A percentile compares a stretch with the other conserved stretches of the same genome.
Conservation (phyloP, 1,140 invertebrate species). For the Micrasema minimum region DNA sequence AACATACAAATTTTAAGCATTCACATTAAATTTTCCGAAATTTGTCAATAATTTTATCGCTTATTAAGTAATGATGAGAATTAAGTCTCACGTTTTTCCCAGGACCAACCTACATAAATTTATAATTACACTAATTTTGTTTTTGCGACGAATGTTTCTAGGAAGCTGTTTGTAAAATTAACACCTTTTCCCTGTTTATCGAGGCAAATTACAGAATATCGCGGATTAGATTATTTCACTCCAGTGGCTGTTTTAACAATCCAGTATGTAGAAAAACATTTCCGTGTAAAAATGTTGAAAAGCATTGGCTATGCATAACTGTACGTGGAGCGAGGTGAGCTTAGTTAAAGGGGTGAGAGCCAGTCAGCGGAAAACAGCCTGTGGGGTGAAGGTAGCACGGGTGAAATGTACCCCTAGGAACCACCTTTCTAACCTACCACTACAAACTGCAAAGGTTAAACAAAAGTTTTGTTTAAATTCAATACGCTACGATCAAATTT, state of each 20-base stretch:
- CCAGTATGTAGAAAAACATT: conserved; percentile 3
- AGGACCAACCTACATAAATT: no score
- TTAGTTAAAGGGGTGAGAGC: conserved; percentile 25
- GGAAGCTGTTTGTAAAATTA: no score
- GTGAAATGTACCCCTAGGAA: not conserved
- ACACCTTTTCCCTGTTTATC: no score
- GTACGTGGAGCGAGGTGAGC: conserved; percentile 13
- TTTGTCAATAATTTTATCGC: no score
- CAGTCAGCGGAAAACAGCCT: conserved; percentile 27
- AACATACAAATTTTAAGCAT: no score
- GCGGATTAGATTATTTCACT: not conserved
- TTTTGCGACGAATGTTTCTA: no score
- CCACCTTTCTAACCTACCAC: not conserved
- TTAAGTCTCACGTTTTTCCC: no score
- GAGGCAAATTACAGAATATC: no score
- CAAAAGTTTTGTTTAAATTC: conserved; percentile 36
- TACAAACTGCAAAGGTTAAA: conserved; percentile 34
- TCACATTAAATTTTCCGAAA: no score
- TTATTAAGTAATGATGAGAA: no score
- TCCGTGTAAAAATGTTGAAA: conserved; percentile 19
- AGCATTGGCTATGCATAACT: conserved; percentile 11
- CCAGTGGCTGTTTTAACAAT: not conserved
- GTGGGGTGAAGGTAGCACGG: not conserved
- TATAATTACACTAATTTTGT: no score
- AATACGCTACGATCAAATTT: conserved; percentile 24